phyloP scores from a whole-genome alignment of 2,888 invertebrate species.

The Oxyscelio sp. region DNA sequence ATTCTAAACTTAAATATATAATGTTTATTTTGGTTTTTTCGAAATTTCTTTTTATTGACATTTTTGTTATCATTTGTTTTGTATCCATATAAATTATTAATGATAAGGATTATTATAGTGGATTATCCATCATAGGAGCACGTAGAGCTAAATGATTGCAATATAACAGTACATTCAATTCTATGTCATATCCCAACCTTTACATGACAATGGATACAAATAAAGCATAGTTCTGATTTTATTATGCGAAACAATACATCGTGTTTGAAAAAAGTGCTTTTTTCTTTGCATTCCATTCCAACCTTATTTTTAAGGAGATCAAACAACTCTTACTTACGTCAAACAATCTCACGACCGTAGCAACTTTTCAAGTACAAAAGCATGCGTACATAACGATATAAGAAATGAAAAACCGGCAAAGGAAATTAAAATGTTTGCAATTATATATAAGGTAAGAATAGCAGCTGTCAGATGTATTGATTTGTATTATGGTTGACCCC shows the following conservation, averaged over 20 bases:
- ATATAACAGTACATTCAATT: constrained; percentile 27
- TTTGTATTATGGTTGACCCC: constrained; percentile 83
- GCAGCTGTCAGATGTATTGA: constrained; percentile 53
- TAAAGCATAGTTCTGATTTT: constrained; percentile 82
- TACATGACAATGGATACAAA: constrained; percentile 83
- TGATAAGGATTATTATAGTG: constrained; percentile 24
- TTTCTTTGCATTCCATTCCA: constrained; percentile 82
- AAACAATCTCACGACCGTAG: too few relatives aligned
- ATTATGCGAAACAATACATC: constrained; percentile 78
- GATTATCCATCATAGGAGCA: constrained; percentile 67
- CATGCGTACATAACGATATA: too few relatives aligned
- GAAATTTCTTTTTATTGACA: constrained; percentile 3
- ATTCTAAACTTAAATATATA: constrained; percentile 79
- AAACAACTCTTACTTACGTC: background rate
- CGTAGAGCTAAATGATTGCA: constrained; percentile 54
- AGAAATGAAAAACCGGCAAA: too few relatives aligned
- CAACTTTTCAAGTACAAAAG: too few relatives aligned
- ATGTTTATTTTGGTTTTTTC: constrained; percentile 76
- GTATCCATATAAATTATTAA: constrained; percentile 65
- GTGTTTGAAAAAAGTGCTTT: constrained; percentile 83
- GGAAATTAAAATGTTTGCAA: too few relatives aligned
- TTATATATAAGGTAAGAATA: constrained; percentile 84
- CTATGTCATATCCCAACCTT: constrained; percentile 85
- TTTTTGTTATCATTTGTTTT: constrained; percentile 65
- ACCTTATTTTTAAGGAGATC: constrained; percentile 78